These are phyloP conservation scores for Phyllotis vaccarum DNA, from an alignment of 2,797 vertebrate species.

Conservation along the genomic window DNA sequence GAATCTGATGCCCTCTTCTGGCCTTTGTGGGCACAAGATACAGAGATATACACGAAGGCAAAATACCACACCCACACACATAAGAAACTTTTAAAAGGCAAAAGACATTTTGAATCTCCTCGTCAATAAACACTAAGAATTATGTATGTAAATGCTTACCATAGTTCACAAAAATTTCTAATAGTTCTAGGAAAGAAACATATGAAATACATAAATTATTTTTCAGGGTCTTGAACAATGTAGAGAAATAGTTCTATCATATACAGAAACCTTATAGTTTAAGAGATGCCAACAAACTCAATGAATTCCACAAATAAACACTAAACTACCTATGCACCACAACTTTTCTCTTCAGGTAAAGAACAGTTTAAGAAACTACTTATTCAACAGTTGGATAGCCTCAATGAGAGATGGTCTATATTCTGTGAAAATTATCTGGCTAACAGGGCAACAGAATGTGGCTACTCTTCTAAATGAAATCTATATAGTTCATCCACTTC, in stretches of 20 bases:
- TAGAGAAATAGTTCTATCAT: not conserved
- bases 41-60: not conserved
- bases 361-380: not conserved
- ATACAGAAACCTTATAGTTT: not conserved
- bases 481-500: not conserved
- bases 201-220: slow-evolving; percentile 18
- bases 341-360: not conserved
- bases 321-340: not conserved
- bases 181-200: slow-evolving; percentile 22
- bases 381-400: not conserved
- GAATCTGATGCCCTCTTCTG: not conserved
- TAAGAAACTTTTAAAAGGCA: not conserved
- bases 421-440: not conserved
- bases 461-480: not conserved
- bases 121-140: not conserved
- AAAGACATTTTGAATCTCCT: not conserved
- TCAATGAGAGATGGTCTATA: not conserved
- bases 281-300: not conserved
- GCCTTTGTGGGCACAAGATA: not conserved
- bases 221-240: not conserved
- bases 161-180: slow-evolving; percentile 22
- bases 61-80: not conserved
- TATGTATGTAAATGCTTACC: not conserved
- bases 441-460: not conserved
- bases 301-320: slow-evolving; percentile 8